Base-by-base conservation (phyloP, 2,797 vertebrate species). In the Ibycter americanus region DNA sequence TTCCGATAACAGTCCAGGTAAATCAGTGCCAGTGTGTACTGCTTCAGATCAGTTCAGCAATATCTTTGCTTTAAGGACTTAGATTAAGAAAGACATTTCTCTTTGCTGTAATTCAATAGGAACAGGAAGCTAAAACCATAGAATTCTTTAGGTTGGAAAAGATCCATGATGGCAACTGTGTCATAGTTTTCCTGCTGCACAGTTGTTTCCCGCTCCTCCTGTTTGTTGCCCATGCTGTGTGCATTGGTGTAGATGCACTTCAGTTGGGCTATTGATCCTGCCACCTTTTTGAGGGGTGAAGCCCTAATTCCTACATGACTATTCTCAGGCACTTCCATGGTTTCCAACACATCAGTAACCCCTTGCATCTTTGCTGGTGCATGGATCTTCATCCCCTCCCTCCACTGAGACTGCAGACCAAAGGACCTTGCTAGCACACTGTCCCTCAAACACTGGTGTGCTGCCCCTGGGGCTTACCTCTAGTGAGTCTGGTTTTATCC, bases 1-100 rank as follows among this genome's bases (percentile, higher is more conserved):
- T 65, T 89, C 70, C 93, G 74, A 46, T 91, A 62, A 65, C 22
- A 26, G 17, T 88, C 78, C 90, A 91, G 65, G 71, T 94, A 66
- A 83, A 77, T 74, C 52, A 46, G 46, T 93, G 83, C 61, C 81
- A 32, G 26, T 12, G 23, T 34, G 55, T 34, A 58, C 26, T 66
- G 40, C 65, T 78, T 84, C 51, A 67, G 25, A 80, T 38, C n/a
- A 23, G 31, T 38, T 90, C 67, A 58, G 47, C 44, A 49, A 23
- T 18, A 58, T 18, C 47, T 68, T 84, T 79, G 22, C 54, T 71
- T 81, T 76, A 86, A 90, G 38, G 44, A 88, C 42, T 72, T 36
- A 22, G 6, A 65, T 73, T 72, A 67, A 56, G 51, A 83, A 25
- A 71, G 26, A 56, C 2, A 12, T 59, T 79, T 79, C 20, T 80